Evolutionary conservation across 2,113 vertebrate species (phyloP), one percentile per base, ranked within the genome.

Genomic region (Channa argus): DNA sequence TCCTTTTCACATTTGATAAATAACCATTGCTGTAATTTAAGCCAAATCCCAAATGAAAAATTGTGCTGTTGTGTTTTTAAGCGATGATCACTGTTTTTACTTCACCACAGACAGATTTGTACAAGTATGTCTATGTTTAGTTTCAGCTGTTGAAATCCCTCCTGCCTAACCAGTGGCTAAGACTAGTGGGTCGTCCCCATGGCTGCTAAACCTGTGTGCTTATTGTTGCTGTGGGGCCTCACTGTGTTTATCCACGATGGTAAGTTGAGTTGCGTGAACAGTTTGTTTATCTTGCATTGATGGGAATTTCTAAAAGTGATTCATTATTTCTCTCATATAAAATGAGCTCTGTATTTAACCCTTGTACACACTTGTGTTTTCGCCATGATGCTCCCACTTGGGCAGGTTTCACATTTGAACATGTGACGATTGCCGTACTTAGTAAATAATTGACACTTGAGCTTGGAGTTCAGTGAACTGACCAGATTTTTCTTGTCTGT

Each of bases 171-270:
- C 46, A 47, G 53, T 9, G 12, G 51, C 62, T 65, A 70, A 51
- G 33, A 58, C 41, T 43, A 51, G 64, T 1, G 56, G 47, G 60
- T 65, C 10, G 6, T 55, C 49, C 50, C 60, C 74, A 92, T 92
- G 90, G 89, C 82, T 75, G 66, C 45, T 2, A 66, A 14, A 65
- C n/a, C 15, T 37, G 5, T 36, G 1, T 3, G 41, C 56, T 6
- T 77, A 0, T 11, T 77, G 38, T 8, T 61, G 39, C 71, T 89
- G 67, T 81, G 56, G 86, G 1, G 6, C 37, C 63, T 89, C n/a
- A 0, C 53, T 24, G n/a, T 80, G 10, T 38, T 24, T 15, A 2
- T 59, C 46, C 62, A 46, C 2, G 37, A 36, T 2, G 86, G 90
- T 92, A 72, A 71, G 84, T 70, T 3, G 1, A 1, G 14, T 61